Evolutionary conservation across 2,797 vertebrate genomes (phyloP), one percentile per base, ranked within the genome.

Genomic region (Pelobates cultripes): DNA sequence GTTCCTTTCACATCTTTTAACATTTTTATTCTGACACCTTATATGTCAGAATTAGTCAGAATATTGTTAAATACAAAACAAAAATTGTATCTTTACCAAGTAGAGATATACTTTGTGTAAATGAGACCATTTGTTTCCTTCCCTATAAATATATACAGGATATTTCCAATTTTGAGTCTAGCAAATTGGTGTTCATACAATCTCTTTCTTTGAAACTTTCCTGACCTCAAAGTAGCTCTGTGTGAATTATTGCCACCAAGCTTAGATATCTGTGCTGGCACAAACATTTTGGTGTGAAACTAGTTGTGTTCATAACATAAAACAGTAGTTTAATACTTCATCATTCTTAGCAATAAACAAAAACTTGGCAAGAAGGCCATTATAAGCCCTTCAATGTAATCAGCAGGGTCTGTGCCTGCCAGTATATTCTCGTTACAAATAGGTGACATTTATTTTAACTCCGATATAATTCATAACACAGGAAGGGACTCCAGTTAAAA

Each of bases 271-370:
- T 47, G 15, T 75, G n/a, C 61, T 66, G 74, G 74, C 60, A 66
- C 63, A 64, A 61, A 41, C 15, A 10, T 7, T 45, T 61, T 66
- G 17, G n/a, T 28, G 43, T 28, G 61, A n/a, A 75, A 17, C 43
- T 63, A 45, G 13, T 40, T 64, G 74, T 10, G n/a, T 77, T 77
- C 64, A 53, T 12, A 68, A 55, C 47, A 77, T 15, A 55, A 4
- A 4, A 77, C 8, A 68, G 12, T 13, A 66, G 60, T 66, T 28
- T 66, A 66, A 28, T 42, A 64, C 61, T 75, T 66, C 44, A 64
- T 75, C 61, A 66, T 15, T 66, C 45, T 17, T 17, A 14, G 61
- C 61, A 68, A 76, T 76, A 53, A 75, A 75, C 57, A 75, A 75
- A 42, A 75, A 63, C 41, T 75, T 63, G 57, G 73, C 73, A 75